Evolutionary conservation across 2,888 invertebrate genomes (phyloP), one percentile per base, ranked within the genome.

Genomic region (Rhogogaster chlorosoma): DNA sequence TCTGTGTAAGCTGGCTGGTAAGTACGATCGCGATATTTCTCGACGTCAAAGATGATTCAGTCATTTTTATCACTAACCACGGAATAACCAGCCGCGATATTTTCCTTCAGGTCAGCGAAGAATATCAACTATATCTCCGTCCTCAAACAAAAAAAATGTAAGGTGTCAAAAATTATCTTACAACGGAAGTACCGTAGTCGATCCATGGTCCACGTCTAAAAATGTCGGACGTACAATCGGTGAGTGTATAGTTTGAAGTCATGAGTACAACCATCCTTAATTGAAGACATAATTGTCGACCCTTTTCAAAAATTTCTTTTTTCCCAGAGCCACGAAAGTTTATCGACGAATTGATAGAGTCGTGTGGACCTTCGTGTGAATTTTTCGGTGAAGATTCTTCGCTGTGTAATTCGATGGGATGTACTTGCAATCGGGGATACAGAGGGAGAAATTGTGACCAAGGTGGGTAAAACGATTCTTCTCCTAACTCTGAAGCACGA

Each of bases 401-500:
- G 49, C 18, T 49, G 6, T 77, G 77, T 29, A 32, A 15, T 15
- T 15, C 77, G 18, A 15, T 2, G 7, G 77, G 77, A 32, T 77
- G 90, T 75, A 85, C 82, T 64, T 90, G 90, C 85, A 73, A 87
- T 49, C 64, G 86, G 3, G 90, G 90, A 84, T 89, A 84, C 84
- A 77, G 0, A 12, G 88, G 87, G 75, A 5, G 9, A 32, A 10
- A 45, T 5, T 90, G 89, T 75, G 12, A 45, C 26, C n/a, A 84
- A 29, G 3, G 77, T 77, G 77, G 6, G 77, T 77, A 32, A 32
- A 67, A 26, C 6, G 53, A 77, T 49, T 2, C 9, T 10, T 26
- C 26, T 26, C 2, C 7, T 2, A 9, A 29, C 38, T 18, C 5
- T 49, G 29, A 22, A 42, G 5, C n/a, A 9, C 12, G 7, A 29